Evolutionary conservation across 2,113 vertebrate species (phyloP), one percentile per base, ranked within the genome.

Genomic region (Procavia capensis): DNA sequence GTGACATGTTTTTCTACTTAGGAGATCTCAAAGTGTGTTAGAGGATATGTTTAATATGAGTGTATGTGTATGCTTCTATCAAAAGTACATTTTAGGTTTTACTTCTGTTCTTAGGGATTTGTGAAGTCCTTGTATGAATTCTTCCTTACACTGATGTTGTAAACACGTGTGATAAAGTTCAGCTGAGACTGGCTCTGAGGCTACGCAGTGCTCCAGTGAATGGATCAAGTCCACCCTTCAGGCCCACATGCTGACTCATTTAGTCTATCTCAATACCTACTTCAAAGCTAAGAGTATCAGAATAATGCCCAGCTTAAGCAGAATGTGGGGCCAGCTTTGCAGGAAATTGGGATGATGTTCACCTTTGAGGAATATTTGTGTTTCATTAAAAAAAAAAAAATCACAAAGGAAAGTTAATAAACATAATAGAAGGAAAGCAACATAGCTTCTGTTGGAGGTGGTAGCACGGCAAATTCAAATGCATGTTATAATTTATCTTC

Each of bases 1-100:
- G 54, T 36, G 45, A 19, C 74, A n/a, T 45, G 24, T 47, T 95
- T 95, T 93, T 39, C 25, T 83, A 66, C 72, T 94, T 94, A 78
- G 68, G 54, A 79, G 11, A 1, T 86, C 83, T 90, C 81, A 84
- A 80, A 84, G n/a, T 84, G 61, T 59, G 34, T 88, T 93, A n/a
- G 45, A 72, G 59, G 45, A 9, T 87, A 74, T 61, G 66, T 47
- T 87, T 36, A 43, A 16, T n/a, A 82, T 43, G 25, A 3, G 16
- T 79, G 6, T 57, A 13, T 39, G 29, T 47, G 20, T 80, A 7
- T 85, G 19, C 39, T 76, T 93, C 36, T 59, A 82, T 14, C 17
- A 66, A 82, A 3, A 64, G 57, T 70, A 29, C 39, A 79, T 72
- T 96, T 83, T 22, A 82, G 20, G 3, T 85, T 85, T 88, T 85